Evolutionary conservation across 2,888 invertebrate species (phyloP), one percentile per base, ranked within the genome.

Genomic region (Synergus itoensis): DNA sequence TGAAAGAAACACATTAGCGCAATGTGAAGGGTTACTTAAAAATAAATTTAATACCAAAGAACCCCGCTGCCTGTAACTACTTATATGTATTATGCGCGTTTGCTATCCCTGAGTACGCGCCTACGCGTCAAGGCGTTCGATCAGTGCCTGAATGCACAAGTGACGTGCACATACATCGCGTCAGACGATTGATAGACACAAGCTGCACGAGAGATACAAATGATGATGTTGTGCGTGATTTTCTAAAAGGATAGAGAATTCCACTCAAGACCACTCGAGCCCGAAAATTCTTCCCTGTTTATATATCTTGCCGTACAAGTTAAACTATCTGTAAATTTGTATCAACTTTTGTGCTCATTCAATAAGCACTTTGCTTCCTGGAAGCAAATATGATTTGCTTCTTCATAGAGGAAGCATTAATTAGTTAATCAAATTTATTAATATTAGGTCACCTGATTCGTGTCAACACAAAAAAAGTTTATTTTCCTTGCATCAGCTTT

Each of bases 1-100:
- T 87, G 84, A 89, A 89, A 88, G 90, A 88, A 89, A 87, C 89
- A 87, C 91, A 91, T 91, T 90, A 91, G 88, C 88, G 86, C 84
- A 85, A 86, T 85, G 83, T 86, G 87, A 89, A 88, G 87, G 87
- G 87, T 89, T 88, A 86, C 87, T 87, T 83, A 84, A 86, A 87
- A 88, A 88, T 85, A 85, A 89, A 86, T 84, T 82, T 79, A 84
- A 73, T 73, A n/a, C 53, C 14, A 53, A 48, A 73, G 80, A 80
- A 79, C 75, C 79, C 62, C 48, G 76, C 77, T 81, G 48, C 69
- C 28, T 53, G 73, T 36, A 45, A 65, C 41, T 53, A 53, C 43
- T 69, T 28, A 28, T 28, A 28, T 28, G 28, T 28, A 28, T 28
- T 28, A 78, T 78, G 80, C 82, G 76, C 79, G 84, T 81, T 77